phyloP scores from a whole-genome alignment of 1,140 invertebrate species.

The Aleiodes sp. region DNA sequence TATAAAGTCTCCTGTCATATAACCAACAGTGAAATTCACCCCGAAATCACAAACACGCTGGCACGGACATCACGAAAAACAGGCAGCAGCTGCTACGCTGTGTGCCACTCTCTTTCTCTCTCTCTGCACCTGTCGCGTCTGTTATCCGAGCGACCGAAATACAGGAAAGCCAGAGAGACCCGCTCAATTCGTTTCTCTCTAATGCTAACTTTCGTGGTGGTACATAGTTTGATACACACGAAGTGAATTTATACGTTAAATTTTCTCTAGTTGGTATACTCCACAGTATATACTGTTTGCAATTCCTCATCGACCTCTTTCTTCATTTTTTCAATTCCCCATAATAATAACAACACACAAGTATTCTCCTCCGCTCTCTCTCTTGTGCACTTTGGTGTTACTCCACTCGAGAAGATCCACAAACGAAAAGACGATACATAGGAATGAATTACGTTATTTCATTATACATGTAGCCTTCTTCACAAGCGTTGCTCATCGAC shows the following conservation, averaged over 20 bases:
- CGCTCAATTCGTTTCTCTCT: conserved; percentile 8
- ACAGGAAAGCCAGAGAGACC: conserved; percentile 42
- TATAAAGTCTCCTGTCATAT: not conserved
- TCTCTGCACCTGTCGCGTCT: conserved; percentile 55
- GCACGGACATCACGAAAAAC: conserved; percentile 54
- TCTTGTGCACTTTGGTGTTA: too few species aligned
- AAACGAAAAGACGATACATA: not conserved
- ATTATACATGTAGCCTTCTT: not conserved
- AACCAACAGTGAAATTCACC: not conserved
- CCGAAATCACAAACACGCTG: conserved; percentile 34
- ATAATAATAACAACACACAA: not conserved
- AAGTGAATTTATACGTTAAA: too few species aligned
- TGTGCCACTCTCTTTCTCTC: too few species aligned
- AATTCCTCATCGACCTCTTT: not conserved
- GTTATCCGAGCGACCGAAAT: conserved; percentile 53
- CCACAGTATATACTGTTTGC: not conserved
- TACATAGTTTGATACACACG: too few species aligned
- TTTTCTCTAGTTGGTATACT: not conserved
- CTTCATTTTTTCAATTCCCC: too few species aligned
- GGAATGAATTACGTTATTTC: not conserved
- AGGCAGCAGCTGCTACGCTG: conserved; percentile 34
- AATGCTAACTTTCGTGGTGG: not conserved
- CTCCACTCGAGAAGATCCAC: too few species aligned
- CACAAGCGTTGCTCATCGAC: conserved; percentile 14
- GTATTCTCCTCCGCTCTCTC: not conserved